Base-by-base conservation (phyloP, 2,888 invertebrate species). In the Nycteola revayana region DNA sequence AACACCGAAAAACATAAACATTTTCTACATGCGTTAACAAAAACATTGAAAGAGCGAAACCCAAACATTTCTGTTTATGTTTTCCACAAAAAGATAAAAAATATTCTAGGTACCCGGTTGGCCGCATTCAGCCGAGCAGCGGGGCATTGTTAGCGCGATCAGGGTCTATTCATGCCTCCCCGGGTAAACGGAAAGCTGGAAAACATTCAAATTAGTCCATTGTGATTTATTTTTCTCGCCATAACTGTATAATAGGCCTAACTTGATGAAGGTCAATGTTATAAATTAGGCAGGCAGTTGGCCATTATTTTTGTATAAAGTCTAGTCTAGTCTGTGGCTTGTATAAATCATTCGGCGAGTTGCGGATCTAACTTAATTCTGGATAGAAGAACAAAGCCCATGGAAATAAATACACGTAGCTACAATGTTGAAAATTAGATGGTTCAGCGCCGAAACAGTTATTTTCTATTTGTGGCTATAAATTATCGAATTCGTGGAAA, bases 321-420 rank as follows among this genome's bases (percentile, higher is more conserved):
- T 36, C 45, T 44, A 26, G 25, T 7, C 9, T 20, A 30, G 39
- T 31, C 25, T 32, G 72, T 68, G 73, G 77, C 77, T 79, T 80
- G 75, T 84, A 82, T 87, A 88, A 88, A 87, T 87, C 86, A 87
- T 87, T 86, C 75, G 76, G 66, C 63, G 69, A 52, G 36, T 65
- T 55, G 59, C 49, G 73, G 66, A 75, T 78, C 74, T 74, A 64
- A 67, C 51, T 79, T 86, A 84, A 83, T 84, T 85, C 82, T 70
- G 79, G 77, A 82, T 83, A 84, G 77, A 83, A 84, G 83, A 83
- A 85, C 83, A 83, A 86, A 82, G 79, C 83, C 78, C 66, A 65
- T 66, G 58, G 68, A 81, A 83, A 85, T 83, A 85, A 83, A 87
- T 83, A 81, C 67, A 78, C 53, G 52, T 49, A 43, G 58, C 56